Percentiles rank a stretch among this genome's conserved stretches.
These are phyloP conservation scores for Schizaphis graminum DNA, from an alignment of 2,888 invertebrate species.

Conservation along the genomic window DNA sequence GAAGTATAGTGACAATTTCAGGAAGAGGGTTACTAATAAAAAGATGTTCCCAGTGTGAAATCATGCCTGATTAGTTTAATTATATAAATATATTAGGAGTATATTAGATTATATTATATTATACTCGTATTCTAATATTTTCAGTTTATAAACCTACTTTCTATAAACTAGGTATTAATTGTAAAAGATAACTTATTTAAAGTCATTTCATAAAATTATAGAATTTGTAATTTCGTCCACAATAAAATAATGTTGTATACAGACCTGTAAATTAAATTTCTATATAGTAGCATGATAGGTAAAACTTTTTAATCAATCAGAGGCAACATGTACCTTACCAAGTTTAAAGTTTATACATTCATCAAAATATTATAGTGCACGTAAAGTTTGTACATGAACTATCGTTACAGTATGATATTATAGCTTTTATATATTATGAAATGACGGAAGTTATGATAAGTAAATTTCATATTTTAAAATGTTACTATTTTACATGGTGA, in stretches of 20 bases:
- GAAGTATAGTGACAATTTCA: not conserved
- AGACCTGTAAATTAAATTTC: not conserved
- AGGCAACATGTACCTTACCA: not conserved
- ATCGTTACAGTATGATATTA: not conserved
- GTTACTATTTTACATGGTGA: not conserved
- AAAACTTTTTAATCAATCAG: constrained; percentile 28
- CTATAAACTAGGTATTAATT: not conserved
- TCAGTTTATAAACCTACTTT: not conserved
- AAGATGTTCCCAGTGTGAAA: not conserved
- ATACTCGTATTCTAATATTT: not conserved
- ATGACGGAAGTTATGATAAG: not conserved
- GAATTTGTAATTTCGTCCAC: not conserved
- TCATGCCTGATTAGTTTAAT: not conserved
- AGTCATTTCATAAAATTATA: not conserved
- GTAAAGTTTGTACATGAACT: constrained; percentile 13
- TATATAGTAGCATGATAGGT: not conserved
- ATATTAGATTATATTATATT: too few species aligned
- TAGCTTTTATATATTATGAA: not conserved
- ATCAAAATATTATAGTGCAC: not conserved
- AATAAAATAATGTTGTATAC: not conserved
- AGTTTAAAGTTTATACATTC: constrained; percentile 15
- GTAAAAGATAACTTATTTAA: not conserved
- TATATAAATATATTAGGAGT: not conserved
- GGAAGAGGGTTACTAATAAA: not conserved
- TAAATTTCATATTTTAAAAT: not conserved